These are phyloP conservation scores for Melanchra persicariae DNA, from an alignment of 2,888 invertebrate genomes.

Conservation along the genomic window DNA sequence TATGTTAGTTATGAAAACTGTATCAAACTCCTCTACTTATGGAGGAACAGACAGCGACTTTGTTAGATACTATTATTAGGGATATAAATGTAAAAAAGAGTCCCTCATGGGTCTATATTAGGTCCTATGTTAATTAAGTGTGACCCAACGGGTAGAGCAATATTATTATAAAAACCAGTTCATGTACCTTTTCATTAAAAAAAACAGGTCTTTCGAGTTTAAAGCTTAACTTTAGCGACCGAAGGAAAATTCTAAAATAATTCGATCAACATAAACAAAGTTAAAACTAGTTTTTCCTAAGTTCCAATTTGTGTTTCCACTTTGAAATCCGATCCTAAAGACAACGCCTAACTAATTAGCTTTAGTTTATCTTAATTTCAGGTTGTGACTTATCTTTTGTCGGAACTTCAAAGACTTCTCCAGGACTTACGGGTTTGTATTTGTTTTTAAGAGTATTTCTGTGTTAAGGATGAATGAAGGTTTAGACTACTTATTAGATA, in stretches of 20 bases:
- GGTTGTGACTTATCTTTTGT: constrained; percentile 29
- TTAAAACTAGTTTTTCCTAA: constrained; percentile 40
- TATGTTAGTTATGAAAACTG: too few relatives aligned
- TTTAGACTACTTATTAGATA: background rate
- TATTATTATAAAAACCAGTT: background rate
- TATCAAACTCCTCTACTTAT: too few relatives aligned
- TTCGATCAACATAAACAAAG: constrained; percentile 26
- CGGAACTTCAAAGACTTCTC: constrained; percentile 8
- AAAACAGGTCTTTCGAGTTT: too few relatives aligned
- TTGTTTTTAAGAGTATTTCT: constrained; percentile 19
- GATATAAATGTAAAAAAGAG: background rate
- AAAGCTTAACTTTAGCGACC: background rate
- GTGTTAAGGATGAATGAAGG: background rate
- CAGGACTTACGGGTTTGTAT: background rate
- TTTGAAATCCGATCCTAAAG: constrained; percentile 56
- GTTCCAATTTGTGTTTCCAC: constrained; percentile 38
- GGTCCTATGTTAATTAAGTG: background rate
- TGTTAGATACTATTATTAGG: too few relatives aligned
- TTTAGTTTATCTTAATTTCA: constrained; percentile 46
- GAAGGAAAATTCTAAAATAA: constrained; percentile 4
- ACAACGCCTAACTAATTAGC: constrained; percentile 54
- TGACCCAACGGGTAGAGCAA: too few relatives aligned
- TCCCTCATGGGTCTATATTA: background rate
- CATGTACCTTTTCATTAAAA: too few relatives aligned
- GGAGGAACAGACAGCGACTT: too few relatives aligned